Percentiles rank a stretch among this genome's conserved stretches.
Conservation (phyloP, 2,113 vertebrate genomes). For the Dipodomys spectabilis region DNA sequence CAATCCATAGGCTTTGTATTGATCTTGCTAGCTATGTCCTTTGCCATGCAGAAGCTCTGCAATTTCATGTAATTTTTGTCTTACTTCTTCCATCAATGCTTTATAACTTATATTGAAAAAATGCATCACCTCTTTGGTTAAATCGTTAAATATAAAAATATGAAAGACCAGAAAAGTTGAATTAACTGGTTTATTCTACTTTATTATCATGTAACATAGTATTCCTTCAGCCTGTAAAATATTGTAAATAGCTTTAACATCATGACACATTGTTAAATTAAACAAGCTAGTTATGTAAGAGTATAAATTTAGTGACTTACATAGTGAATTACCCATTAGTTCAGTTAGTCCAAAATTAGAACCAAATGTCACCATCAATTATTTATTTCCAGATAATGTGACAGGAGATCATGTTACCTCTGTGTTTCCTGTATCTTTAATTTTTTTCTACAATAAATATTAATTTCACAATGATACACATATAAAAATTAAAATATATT, state of each 20-base stretch:
- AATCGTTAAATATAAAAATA: too few relatives aligned
- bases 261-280: constrained; percentile 14
- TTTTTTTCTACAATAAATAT: not conserved
- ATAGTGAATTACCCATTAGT: not conserved
- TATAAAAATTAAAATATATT: not conserved
- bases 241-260: constrained; percentile 4
- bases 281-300: constrained; percentile 13
- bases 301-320: not conserved
- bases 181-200: not conserved
- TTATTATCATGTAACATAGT: not conserved
- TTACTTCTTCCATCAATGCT: too few relatives aligned
- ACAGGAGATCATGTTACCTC: not conserved
- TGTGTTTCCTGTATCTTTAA: not conserved
- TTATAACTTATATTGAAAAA: too few relatives aligned
- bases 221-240: not conserved
- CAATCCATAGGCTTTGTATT: too few relatives aligned
- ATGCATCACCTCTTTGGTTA: too few relatives aligned
- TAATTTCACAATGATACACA: not conserved
- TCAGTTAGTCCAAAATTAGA: not conserved
- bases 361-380: not conserved
- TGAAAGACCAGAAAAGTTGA: not conserved
- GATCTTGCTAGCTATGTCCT: too few relatives aligned
- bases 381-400: not conserved
- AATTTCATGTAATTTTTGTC: too few relatives aligned
- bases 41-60: too few relatives aligned